Conservation (phyloP, 2,113 vertebrate species). For the Felis chaus region DNA sequence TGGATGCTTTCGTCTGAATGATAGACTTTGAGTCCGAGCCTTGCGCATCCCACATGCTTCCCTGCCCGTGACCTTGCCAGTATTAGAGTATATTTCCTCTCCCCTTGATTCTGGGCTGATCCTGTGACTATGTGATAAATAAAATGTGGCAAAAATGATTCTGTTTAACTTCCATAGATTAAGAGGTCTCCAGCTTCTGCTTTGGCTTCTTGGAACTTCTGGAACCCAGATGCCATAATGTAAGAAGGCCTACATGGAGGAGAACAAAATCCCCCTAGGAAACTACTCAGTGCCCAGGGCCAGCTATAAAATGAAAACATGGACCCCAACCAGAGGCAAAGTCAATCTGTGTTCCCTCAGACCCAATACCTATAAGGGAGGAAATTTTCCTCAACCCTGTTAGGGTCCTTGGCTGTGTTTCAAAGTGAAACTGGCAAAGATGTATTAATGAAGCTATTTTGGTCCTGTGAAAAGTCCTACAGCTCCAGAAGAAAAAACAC, state of each 20-base stretch:
- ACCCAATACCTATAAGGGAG: background rate
- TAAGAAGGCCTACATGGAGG: background rate
- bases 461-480: background rate
- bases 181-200: background rate
- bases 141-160: background rate
- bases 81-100: background rate
- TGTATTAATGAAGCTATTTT: background rate
- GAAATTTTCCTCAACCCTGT: background rate
- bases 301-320: background rate
- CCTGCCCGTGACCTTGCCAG: background rate
- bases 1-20: background rate
- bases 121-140: background rate
- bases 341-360: background rate
- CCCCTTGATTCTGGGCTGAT: background rate
- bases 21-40: accelerated
- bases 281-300: background rate
- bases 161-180: background rate
- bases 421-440: background rate
- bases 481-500: background rate
- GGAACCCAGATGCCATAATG: background rate
- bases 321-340: background rate
- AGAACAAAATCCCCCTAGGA: background rate
- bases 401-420: background rate
- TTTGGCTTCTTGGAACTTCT: background rate
- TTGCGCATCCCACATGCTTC: accelerated